Base-by-base conservation (phyloP, 2,113 vertebrate species). In the Carollia perspicillata region DNA sequence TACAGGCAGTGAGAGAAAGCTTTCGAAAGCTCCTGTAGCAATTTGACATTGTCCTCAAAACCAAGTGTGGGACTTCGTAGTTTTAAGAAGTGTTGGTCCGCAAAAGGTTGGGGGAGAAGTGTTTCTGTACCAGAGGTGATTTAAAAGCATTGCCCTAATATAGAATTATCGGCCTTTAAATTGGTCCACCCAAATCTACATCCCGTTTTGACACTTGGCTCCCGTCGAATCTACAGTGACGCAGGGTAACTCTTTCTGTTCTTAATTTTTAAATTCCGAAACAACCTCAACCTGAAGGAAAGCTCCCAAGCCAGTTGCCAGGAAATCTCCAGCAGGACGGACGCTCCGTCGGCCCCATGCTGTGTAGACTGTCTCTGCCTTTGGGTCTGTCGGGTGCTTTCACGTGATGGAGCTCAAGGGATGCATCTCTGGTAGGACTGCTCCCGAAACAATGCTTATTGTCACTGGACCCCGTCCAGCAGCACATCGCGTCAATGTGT, bases 31-130 rank as follows among this genome's bases (percentile, higher is more conserved):
- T 40, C 75, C n/a, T 47, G 26, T 5, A 53, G 65, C 49, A 35
- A 30, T 51, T 77, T 77, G n/a, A 49, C 66, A 47, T 5, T 35
- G 30, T 89, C 71, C 68, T 95, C 72, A 92, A 91, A 78, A 84
- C 53, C 87, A 91, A 65, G 7, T 4, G 8, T 22, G 58, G 42
- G 44, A 71, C 81, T 93, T 75, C 55, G n/a, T 44, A 14, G 68
- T 90, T 90, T 75, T 77, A 3, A 1, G n/a, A 75, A 78, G 37
- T 35, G 69, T 42, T 69, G 84, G 12, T 65, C n/a, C 28, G 23
- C 58, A 60, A 60, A 11, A 60, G 58, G 8, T 4, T 80, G 28
- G 40, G 22, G 8, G 74, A 30, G 7, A 7, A 40, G 14, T 42
- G 6, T 40, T 89, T 58, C 22, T 86, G 68, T 33, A 40, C 23